Conservation (phyloP, 2,113 vertebrate species). For the Stigmatopora nigra region DNA sequence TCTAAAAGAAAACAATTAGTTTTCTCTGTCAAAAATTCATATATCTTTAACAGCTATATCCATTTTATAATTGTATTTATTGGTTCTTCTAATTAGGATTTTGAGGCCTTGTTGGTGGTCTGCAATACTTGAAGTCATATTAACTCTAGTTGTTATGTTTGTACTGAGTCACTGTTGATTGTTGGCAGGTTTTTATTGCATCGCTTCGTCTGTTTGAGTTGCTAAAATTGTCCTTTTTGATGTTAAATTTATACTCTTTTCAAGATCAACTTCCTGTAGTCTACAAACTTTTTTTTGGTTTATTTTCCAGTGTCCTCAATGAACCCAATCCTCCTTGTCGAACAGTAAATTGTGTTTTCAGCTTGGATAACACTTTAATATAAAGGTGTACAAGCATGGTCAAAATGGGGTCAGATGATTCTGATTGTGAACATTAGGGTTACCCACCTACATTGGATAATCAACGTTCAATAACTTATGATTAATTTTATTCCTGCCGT, state of each 20-base stretch:
- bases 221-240: conserved; percentile 27
- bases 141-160: conserved; percentile 9
- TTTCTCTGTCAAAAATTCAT: background rate
- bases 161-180: conserved; percentile 38
- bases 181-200: background rate
- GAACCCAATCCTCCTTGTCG: background rate
- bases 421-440: background rate
- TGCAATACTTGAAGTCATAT: background rate
- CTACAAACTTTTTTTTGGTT: background rate
- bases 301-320: background rate
- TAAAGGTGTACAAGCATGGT: background rate
- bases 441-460: background rate
- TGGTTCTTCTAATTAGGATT: background rate
- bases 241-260: conserved; percentile 21
- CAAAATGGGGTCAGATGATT: background rate
- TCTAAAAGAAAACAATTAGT: background rate
- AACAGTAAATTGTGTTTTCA: background rate
- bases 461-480: background rate
- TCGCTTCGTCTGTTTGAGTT: background rate
- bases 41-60: background rate
- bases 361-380: conserved; percentile 1
- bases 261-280: conserved; percentile 5
- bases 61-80: conserved; percentile 15
- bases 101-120: background rate
- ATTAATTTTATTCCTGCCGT: background rate